Base-by-base conservation (phyloP, 2,888 invertebrate species). In the Oxyscelio sp. region DNA sequence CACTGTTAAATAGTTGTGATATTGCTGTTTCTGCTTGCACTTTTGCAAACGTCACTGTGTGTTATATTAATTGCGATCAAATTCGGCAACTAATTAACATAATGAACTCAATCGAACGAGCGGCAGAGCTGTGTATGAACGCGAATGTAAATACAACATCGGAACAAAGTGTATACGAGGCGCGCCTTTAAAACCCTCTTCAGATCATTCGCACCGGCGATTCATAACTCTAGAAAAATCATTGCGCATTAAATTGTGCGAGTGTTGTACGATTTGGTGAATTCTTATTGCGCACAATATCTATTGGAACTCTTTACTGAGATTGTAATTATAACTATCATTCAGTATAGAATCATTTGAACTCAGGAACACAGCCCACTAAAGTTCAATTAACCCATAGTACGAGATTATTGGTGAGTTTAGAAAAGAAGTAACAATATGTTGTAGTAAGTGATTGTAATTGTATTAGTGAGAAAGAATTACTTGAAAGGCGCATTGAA, bases 161-260 rank as follows among this genome's bases (percentile, higher is more conserved):
- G 59, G 66, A 50, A 75, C 66, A 58, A 75, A 66, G 19, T 48
- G 75, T 54, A 48, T 50, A 78, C 56, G 45, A 78, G 78, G 61
- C 70, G 78, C 78, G 54, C 78, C 78, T 78, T 68, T 70, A 59
- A 52, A 78, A 54, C 68, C 68, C 68, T 70, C 70, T 61, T 70
- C 52, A 45, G 68, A 61, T 78, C 78, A 78, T 70, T 78, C 63
- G 70, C 78, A 78, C 78, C 78, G 78, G 68, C 65, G 75, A 75
- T 70, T 70, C 50, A 56, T 40, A 56, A 58, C 66, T 58, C 40
- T 17, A 6, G 40, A 1, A 52, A 34, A 68, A 68, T 77, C 52
- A 68, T 59, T 45, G 66, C 40, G 48, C 22, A 52, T 40, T 22
- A 17, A 50, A 58, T 56, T 27, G 24, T 31, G 34, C 34, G 34